Evolutionary conservation across 2,888 invertebrate genomes (phyloP).

Genomic region (Masnerella sp.): DNA sequence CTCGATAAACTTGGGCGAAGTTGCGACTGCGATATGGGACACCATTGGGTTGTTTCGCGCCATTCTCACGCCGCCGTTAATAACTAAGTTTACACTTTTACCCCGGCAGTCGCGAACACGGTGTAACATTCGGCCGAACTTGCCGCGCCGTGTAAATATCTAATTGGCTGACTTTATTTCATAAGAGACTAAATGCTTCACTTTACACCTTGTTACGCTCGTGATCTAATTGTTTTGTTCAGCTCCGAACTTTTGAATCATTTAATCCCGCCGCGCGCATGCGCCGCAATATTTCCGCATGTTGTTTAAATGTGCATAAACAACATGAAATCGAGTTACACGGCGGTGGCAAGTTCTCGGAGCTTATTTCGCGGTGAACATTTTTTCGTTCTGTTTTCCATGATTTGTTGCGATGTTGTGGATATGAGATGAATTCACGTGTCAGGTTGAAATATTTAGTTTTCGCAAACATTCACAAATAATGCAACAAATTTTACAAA

Average conservation of each 20-base stretch:
- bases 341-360: constrained; percentile 4
- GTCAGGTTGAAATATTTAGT: too few species aligned
- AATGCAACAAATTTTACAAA: too few species aligned
- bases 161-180: constrained; percentile 34
- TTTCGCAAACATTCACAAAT: too few species aligned
- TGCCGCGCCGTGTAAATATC: constrained; percentile 25
- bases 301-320: constrained; percentile 10
- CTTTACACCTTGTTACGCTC: too few species aligned
- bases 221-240: too few species aligned
- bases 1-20: constrained; percentile 51
- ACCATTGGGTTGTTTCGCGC: constrained; percentile 55
- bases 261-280: neutral
- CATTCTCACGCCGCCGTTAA: constrained; percentile 40
- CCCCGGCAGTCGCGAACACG: constrained; percentile 3
- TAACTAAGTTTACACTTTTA: constrained; percentile 55
- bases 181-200: constrained; percentile 4
- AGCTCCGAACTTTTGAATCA: neutral
- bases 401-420: too few species aligned
- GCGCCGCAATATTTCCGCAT: neutral
- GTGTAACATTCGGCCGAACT: constrained; percentile 12
- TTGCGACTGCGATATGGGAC: constrained; percentile 53
- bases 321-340: neutral
- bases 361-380: too few species aligned
- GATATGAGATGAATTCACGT: too few species aligned
- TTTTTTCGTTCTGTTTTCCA: too few species aligned